phyloP scores from a whole-genome alignment of 2,888 invertebrate genomes.

The Teleiodes luculella region DNA sequence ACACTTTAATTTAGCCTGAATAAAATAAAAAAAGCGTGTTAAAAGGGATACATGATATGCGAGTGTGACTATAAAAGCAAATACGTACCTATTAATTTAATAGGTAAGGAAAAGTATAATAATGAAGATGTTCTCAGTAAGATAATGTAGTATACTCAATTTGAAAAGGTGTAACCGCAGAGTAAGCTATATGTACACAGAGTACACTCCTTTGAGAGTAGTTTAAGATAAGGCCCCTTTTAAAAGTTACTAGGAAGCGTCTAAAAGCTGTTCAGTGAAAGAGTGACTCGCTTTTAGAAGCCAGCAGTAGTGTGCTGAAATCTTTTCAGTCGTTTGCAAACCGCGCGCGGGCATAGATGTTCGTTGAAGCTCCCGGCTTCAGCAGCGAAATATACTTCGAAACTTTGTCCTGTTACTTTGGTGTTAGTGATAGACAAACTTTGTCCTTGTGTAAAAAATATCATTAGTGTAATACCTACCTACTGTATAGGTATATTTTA shows the following conservation, averaged over 20 bases:
- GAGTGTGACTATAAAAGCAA: too few species aligned
- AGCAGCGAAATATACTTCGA: slow-evolving; percentile 36
- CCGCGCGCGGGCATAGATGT: slow-evolving; percentile 45
- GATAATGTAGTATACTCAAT: too few species aligned
- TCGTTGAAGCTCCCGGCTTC: slow-evolving; percentile 24
- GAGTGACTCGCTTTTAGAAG: not conserved
- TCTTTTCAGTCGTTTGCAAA: slow-evolving; percentile 53
- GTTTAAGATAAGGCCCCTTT: slow-evolving; percentile 21
- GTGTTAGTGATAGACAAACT: slow-evolving; percentile 4
- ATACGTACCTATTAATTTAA: too few species aligned
- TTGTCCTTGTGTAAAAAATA: not conserved
- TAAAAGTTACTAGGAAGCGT: slow-evolving; percentile 22
- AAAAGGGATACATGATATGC: too few species aligned
- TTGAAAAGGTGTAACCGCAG: slow-evolving; percentile 3
- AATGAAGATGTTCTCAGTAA: too few species aligned
- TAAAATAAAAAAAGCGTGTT: too few species aligned
- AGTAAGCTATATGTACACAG: not conserved
- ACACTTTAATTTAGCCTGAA: slow-evolving; percentile 18
- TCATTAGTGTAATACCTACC: too few species aligned
- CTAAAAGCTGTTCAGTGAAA: slow-evolving; percentile 25
- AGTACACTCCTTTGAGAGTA: not conserved
- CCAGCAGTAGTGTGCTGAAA: slow-evolving; percentile 22
- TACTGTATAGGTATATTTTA: not conserved
- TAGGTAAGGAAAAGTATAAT: too few species aligned
- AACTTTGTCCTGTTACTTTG: slow-evolving; percentile 31